These are phyloP conservation scores for Coelogynopora nodosa DNA, from an alignment of 2,888 invertebrate genomes.

Conservation along the genomic window DNA sequence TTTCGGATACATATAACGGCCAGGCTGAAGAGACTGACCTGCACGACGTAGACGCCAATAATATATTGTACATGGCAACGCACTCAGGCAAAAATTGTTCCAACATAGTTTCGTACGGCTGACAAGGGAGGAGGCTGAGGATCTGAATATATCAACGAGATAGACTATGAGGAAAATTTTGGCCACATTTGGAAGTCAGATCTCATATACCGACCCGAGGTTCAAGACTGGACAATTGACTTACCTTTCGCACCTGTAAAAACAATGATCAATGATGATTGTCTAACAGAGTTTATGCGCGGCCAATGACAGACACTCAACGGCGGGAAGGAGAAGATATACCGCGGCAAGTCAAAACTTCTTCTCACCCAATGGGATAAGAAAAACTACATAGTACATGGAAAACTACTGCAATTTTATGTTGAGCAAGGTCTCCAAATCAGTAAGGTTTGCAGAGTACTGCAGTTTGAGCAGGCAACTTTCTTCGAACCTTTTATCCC, in stretches of 20 bases:
- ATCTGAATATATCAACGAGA: background rate
- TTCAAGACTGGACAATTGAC: background rate
- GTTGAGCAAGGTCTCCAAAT: background rate
- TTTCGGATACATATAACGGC: background rate
- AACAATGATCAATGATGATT: background rate
- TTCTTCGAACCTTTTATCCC: background rate
- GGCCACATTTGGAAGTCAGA: background rate
- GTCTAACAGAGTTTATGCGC: background rate
- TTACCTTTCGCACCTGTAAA: background rate
- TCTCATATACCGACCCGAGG: background rate
- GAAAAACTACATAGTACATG: background rate
- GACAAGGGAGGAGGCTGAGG: background rate
- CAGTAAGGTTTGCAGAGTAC: background rate
- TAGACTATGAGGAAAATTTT: background rate
- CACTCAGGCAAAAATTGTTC: background rate
- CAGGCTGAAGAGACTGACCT: background rate
- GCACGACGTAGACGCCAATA: background rate
- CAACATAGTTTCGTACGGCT: background rate
- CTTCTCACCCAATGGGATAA: background rate
- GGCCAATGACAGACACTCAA: background rate
- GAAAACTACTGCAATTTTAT: background rate
- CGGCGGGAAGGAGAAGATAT: background rate
- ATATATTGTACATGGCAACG: constrained; percentile 11
- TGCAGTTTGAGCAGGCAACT: background rate
- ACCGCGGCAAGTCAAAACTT: background rate